Conservation (phyloP, 2,888 invertebrate species). For the Epinotia ramella region DNA sequence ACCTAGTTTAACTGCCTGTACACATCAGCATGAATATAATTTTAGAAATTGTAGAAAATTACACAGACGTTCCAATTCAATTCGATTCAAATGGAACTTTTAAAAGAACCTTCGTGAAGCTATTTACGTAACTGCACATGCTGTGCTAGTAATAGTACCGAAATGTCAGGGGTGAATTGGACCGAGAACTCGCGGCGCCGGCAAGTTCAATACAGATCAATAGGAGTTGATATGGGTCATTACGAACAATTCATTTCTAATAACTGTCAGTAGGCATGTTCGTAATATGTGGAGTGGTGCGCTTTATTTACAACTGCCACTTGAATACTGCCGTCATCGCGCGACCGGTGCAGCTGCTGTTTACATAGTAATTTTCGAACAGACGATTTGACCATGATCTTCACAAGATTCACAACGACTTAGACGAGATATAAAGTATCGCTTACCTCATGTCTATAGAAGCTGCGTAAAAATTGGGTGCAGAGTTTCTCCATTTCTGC, state of each 20-base stretch:
- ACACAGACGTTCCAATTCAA: too few relatives aligned
- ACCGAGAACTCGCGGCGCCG: slow-evolving; percentile 64
- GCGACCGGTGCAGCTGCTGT: slow-evolving; percentile 32
- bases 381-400: neutral
- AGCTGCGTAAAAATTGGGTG: slow-evolving; percentile 77
- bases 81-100: neutral
- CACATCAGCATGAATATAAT: too few relatives aligned
- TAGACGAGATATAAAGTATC: neutral
- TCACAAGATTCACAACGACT: neutral
- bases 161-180: slow-evolving; percentile 73
- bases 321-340: slow-evolving; percentile 7
- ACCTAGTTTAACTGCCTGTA: too few relatives aligned
- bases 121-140: slow-evolving; percentile 25
- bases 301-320: slow-evolving; percentile 32
- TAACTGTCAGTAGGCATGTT: slow-evolving; percentile 49
- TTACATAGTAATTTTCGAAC: neutral
- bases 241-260: slow-evolving; percentile 70
- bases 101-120: neutral
- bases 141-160: slow-evolving; percentile 25
- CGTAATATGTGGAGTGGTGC: slow-evolving; percentile 7
- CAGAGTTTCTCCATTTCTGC: slow-evolving; percentile 82
- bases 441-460: slow-evolving; percentile 78
- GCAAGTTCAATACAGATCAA: slow-evolving; percentile 74
- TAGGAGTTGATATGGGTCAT: slow-evolving; percentile 72
- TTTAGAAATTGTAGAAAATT: too few relatives aligned